Base-by-base conservation (phyloP, 2,113 vertebrate species). In the Ploceus nigricollis region DNA sequence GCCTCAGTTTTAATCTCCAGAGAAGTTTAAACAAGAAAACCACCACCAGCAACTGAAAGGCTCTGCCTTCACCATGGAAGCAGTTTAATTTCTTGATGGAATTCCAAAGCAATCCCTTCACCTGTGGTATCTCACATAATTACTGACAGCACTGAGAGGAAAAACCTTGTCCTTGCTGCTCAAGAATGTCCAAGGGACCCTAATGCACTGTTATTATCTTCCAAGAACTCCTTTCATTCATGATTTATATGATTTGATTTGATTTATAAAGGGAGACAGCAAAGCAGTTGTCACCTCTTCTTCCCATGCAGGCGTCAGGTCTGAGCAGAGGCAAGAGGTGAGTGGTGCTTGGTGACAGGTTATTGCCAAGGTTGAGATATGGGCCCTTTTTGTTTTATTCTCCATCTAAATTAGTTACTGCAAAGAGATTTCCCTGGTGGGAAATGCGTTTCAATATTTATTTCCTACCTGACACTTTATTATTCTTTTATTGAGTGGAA, bases 361-460 rank as follows among this genome's bases (percentile, higher is more conserved):
- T 88, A 84, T 87, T 84, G 86, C 83, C 53, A n/a, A n/a, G 61
- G 65, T 16, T 93, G 92, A 96, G 89, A 79, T 94, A 96, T 72
- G 50, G 53, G 30, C 10, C 65, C 81, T 95, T 95, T 96, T 94
- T 91, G 64, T 87, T 96, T 96, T 95, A 94, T 96, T 93, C 81
- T 89, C 81, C 86, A 76, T 84, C 90, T 93, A 89, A 94, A 97
- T 96, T 94, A 96, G 89, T 96, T 96, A 94, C 92, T 89, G 82
- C 78, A 92, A 82, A 87, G 69, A 94, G 68, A 95, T 96, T 95
- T 97, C 95, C 96, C 91, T 54, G 39, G 94, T 95, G 94, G 86
- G 89, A 95, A 94, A 94, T 96, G 87, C 69, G 2, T 89, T 96
- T 96, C 95, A 93, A 91, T 94, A 93, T 95, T 96, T 96, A 96